Percentiles rank a stretch among this genome's conserved stretches.
Evolutionary conservation across 2,113 vertebrate species (phyloP).

Genomic region (Saguinus midas): DNA sequence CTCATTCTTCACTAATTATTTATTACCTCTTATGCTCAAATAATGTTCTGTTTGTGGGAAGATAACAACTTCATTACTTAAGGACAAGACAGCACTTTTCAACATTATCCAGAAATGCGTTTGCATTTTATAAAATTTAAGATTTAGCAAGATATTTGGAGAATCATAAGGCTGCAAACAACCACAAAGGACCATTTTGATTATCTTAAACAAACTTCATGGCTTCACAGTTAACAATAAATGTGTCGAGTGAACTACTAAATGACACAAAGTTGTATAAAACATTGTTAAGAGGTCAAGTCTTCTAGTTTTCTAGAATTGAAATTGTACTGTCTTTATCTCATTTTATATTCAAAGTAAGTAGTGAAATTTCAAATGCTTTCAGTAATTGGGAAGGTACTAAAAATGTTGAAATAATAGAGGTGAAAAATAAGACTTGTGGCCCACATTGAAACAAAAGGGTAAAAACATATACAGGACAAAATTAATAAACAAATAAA

Average conservation of each 20-base stretch:
- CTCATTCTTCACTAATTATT: not conserved
- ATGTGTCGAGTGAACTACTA: not conserved
- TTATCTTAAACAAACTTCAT: not conserved
- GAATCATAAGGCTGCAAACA: not conserved
- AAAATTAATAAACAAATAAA: not conserved
- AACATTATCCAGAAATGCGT: not conserved
- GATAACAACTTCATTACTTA: not conserved
- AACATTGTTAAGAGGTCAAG: not conserved
- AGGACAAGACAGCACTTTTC: not conserved
- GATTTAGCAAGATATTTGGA: not conserved
- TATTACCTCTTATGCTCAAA: not conserved
- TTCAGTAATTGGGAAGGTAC: not conserved
- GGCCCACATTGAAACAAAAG: not conserved
- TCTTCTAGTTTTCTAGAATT: not conserved
- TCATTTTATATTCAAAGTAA: not conserved
- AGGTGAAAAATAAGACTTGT: not conserved
- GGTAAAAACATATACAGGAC: not conserved
- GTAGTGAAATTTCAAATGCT: not conserved
- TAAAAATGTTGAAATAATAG: not conserved
- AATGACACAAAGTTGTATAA: not conserved
- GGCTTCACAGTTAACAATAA: not conserved
- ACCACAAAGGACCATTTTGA: not conserved
- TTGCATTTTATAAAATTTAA: slow-evolving; percentile 13
- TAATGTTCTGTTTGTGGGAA: not conserved
- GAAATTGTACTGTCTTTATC: not conserved